Percentiles rank a stretch among this genome's conserved stretches.
Evolutionary conservation across 2,797 vertebrate genomes (phyloP).

Genomic region (Halcyon leucocephala): DNA sequence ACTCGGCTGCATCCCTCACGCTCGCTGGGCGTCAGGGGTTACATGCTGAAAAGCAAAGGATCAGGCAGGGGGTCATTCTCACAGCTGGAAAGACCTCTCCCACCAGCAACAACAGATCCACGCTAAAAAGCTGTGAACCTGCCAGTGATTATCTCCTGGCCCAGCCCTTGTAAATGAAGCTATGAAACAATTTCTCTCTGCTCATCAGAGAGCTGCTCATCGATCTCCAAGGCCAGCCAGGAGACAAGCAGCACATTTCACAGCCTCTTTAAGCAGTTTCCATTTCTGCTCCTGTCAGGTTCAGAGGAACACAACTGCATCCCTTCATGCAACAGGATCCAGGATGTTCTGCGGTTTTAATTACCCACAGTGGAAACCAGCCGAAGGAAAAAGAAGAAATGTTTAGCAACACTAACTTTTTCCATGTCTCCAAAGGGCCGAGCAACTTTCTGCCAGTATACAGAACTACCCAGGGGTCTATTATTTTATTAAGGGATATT

Average conservation of each 20-base stretch:
- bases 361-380: background rate
- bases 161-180: background rate
- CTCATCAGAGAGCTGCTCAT: background rate
- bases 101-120: background rate
- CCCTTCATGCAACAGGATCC: background rate
- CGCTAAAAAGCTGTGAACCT: background rate
- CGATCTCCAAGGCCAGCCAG: background rate
- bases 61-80: background rate
- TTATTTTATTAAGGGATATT: slow-evolving; percentile 57
- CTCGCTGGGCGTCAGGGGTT: background rate
- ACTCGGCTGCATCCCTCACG: background rate
- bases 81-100: background rate
- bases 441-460: slow-evolving; percentile 26
- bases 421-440: slow-evolving; percentile 34
- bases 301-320: background rate
- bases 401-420: slow-evolving; percentile 8
- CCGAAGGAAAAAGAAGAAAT: background rate
- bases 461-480: slow-evolving; percentile 37
- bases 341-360: slow-evolving; percentile 30
- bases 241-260: background rate
- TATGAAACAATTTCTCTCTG: background rate
- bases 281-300: background rate
- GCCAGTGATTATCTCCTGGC: background rate
- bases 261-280: background rate
- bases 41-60: background rate